Conservation (phyloP, 1,140 invertebrate species). For the Phymorhynchus buccinoides region DNA sequence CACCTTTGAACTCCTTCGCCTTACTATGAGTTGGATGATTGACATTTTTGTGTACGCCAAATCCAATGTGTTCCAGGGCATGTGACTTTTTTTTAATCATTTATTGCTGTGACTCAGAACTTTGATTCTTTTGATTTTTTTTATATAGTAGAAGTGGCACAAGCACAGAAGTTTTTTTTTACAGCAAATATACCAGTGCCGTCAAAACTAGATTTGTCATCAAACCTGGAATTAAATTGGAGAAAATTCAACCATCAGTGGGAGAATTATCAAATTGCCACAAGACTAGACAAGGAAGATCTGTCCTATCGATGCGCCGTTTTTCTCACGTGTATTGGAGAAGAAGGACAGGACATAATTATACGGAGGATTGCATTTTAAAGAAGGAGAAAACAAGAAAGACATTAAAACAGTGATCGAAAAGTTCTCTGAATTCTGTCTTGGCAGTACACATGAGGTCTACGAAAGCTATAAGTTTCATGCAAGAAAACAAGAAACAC, state of each 20-base stretch:
- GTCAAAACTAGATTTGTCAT: conserved; percentile 9
- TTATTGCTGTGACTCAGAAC: too few relatives aligned
- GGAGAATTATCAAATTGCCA: not conserved
- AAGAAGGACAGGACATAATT: not conserved
- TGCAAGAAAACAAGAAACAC: conserved; percentile 17
- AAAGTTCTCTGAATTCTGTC: conserved; percentile 7
- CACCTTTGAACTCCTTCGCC: too few relatives aligned
- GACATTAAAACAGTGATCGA: not conserved
- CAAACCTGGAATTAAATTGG: conserved; percentile 2
- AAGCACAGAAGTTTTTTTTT: not conserved
- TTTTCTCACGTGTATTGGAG: not conserved
- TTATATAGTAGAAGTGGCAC: not conserved
- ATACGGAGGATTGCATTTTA: not conserved
- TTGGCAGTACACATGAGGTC: not conserved
- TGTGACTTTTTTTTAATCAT: too few relatives aligned
- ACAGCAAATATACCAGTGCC: not conserved
- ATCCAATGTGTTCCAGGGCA: too few relatives aligned
- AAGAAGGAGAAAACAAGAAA: not conserved
- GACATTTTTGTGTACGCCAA: too few relatives aligned
- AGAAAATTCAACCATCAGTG: conserved; percentile 2
- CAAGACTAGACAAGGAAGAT: conserved; percentile 6
- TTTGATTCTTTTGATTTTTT: too few relatives aligned
- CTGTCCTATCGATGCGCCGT: conserved; percentile 1
- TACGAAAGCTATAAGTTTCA: conserved; percentile 34
- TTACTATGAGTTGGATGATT: too few relatives aligned